Conservation (phyloP, 2,888 invertebrate genomes). For the Heliothis peltigera region DNA sequence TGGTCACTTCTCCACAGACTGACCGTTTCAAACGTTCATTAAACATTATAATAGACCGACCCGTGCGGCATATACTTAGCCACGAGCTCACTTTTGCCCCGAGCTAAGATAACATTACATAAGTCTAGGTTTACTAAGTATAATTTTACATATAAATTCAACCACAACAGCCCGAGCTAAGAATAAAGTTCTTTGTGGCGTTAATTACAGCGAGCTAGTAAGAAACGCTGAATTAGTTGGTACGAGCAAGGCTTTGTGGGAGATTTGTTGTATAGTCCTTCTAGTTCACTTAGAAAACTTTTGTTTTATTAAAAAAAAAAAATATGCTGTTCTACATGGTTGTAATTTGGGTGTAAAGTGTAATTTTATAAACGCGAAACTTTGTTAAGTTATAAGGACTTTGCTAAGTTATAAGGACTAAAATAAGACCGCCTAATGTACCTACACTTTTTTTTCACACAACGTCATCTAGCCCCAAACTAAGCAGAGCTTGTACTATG, state of each 20-base stretch:
- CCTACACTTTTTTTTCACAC: too few relatives aligned
- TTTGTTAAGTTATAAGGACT: too few relatives aligned
- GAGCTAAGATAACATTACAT: background rate
- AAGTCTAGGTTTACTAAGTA: slow-evolving; percentile 5
- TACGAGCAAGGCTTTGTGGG: slow-evolving; percentile 24
- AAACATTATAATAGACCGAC: too few relatives aligned
- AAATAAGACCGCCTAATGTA: too few relatives aligned
- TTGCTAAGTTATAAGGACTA: too few relatives aligned
- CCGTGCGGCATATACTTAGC: too few relatives aligned
- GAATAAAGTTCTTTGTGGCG: slow-evolving; percentile 21
- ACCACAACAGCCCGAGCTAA: background rate
- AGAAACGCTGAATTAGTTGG: slow-evolving; percentile 35
- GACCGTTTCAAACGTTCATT: too few relatives aligned
- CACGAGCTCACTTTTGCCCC: background rate
- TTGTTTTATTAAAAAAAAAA: slow-evolving; percentile 18
- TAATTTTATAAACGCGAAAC: too few relatives aligned
- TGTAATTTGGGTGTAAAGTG: background rate
- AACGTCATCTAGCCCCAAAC: too few relatives aligned
- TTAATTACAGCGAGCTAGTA: slow-evolving; percentile 31
- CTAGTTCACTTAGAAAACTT: slow-evolving; percentile 26
- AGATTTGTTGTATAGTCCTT: slow-evolving; percentile 9
- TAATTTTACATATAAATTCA: slow-evolving; percentile 21
- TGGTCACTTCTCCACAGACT: too few relatives aligned
- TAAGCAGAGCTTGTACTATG: too few relatives aligned
- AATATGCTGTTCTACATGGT: background rate